Evolutionary conservation across 2,888 invertebrate genomes (phyloP).

Genomic region (Leptinotarsa tumamoca): DNA sequence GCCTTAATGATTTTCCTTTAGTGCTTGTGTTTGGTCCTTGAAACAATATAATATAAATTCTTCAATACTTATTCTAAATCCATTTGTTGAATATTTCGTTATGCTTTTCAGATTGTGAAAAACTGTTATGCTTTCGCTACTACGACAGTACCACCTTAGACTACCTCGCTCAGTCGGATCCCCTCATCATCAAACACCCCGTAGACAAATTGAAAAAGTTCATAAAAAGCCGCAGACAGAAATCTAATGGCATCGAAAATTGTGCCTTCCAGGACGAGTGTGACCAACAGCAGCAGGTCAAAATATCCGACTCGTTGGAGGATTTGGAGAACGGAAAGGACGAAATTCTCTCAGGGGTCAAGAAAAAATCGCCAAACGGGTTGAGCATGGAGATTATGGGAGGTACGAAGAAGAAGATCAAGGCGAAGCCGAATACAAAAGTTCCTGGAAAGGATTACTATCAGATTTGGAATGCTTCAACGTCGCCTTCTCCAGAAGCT

Average conservation of each 20-base stretch:
- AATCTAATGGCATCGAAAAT: conserved; percentile 63
- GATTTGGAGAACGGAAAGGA: conserved; percentile 54
- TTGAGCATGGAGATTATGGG: conserved; percentile 68
- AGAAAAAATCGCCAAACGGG: conserved; percentile 63
- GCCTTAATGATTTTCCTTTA: too few species aligned
- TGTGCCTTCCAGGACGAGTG: conserved; percentile 63
- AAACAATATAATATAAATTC: too few species aligned
- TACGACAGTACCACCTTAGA: conserved; percentile 75
- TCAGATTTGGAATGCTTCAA: conserved; percentile 77
- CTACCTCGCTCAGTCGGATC: conserved; percentile 75
- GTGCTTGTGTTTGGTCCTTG: too few species aligned
- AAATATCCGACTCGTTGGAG: conserved; percentile 61
- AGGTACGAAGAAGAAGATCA: conserved; percentile 77
- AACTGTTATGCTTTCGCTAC: conserved; percentile 78
- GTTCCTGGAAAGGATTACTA: conserved; percentile 75
- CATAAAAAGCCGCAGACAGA: conserved; percentile 67
- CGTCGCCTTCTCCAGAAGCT: conserved; percentile 60
- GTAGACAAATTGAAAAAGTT: conserved; percentile 70
- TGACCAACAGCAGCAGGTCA: conserved; percentile 52
- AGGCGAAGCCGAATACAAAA: conserved; percentile 69
- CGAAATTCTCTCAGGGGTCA: conserved; percentile 59
- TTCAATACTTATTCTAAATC: neutral
- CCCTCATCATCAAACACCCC: conserved; percentile 73
- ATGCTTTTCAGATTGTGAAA: conserved; percentile 74
- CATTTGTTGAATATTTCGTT: neutral